These are phyloP conservation scores for Nematostella vectensis DNA, from an alignment of 92 coral and sea anemone genomes.

Conservation along the genomic window DNA sequence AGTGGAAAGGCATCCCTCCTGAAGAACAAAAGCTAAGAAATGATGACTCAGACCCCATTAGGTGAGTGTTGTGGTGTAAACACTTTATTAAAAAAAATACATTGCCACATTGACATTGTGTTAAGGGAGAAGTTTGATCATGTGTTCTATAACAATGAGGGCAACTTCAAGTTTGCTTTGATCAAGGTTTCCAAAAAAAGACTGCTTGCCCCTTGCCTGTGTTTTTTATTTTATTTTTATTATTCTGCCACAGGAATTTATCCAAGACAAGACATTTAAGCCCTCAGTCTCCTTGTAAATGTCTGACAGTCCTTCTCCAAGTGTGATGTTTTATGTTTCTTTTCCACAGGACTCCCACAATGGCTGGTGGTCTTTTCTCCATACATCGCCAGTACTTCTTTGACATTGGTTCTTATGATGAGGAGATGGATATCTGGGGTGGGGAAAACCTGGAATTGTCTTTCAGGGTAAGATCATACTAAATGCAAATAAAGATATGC, in stretches of 20 bases:
- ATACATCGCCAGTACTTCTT: slow-evolving; percentile 86
- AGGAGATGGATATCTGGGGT: slow-evolving; percentile 99
- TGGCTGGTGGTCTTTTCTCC: slow-evolving; percentile 96
- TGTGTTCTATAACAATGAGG: too few species aligned
- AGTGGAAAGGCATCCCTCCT: slow-evolving; percentile 98
- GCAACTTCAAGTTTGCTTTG: too few species aligned
- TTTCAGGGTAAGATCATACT: slow-evolving; percentile 81
- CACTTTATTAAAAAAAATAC: neutral
- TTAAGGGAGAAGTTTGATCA: too few species aligned
- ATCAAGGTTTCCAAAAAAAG: too few species aligned
- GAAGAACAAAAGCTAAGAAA: slow-evolving; percentile 87
- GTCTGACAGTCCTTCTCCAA: too few species aligned
- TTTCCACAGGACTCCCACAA: slow-evolving; percentile 78
- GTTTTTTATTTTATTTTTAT: too few species aligned
- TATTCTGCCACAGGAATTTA: too few species aligned
- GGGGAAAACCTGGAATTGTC: slow-evolving; percentile 98
- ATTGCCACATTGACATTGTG: too few species aligned
- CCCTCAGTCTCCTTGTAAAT: too few species aligned
- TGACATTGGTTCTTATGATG: slow-evolving; percentile 90
- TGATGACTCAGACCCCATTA: slow-evolving; percentile 86
- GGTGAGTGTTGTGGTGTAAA: slow-evolving; percentile 41
- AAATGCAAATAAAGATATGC: neutral
- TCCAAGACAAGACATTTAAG: too few species aligned
- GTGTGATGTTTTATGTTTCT: too few species aligned
- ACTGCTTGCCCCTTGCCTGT: too few species aligned